Percentiles rank a stretch among this genome's conserved stretches.
These are phyloP conservation scores for Porites divaricata DNA, from an alignment of 92 coral and sea anemone species.

Conservation along the genomic window DNA sequence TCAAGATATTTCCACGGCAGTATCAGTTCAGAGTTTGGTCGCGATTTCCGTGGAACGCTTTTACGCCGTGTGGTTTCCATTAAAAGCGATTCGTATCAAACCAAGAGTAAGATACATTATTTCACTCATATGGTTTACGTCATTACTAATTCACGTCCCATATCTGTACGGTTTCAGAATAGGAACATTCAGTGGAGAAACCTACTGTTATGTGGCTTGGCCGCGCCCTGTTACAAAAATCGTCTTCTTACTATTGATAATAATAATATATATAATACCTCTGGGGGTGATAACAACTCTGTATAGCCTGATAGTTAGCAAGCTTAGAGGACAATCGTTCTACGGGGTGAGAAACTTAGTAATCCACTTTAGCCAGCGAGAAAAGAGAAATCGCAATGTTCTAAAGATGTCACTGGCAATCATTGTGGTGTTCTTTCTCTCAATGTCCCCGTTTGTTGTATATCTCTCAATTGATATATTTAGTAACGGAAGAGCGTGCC, in stretches of 20 bases:
- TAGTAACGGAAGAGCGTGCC: conserved; percentile 28
- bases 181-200: conserved; percentile 24
- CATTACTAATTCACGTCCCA: conserved; percentile 55
- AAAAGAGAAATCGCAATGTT: conserved; percentile 56
- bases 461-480: conserved; percentile 52
- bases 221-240: conserved; percentile 49
- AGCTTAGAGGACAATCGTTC: conserved; percentile 48
- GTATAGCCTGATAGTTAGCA: conserved; percentile 61
- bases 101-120: conserved; percentile 52
- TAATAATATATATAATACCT: conserved; percentile 61
- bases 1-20: conserved; percentile 77
- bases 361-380: conserved; percentile 44
- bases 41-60: conserved; percentile 69
- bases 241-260: conserved; percentile 54
- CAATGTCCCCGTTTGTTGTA: conserved; percentile 73
- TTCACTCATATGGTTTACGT: conserved; percentile 54
- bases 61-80: conserved; percentile 70
- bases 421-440: conserved; percentile 64
- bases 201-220: conserved; percentile 63
- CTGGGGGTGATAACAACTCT: conserved; percentile 44
- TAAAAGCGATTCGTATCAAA: conserved; percentile 46
- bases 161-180: conserved; percentile 70
- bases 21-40: conserved; percentile 68
- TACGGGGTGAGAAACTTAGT: conserved; percentile 58
- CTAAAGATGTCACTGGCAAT: conserved; percentile 65